Conservation (phyloP, 2,797 vertebrate species). For the Hirundo rustica region DNA sequence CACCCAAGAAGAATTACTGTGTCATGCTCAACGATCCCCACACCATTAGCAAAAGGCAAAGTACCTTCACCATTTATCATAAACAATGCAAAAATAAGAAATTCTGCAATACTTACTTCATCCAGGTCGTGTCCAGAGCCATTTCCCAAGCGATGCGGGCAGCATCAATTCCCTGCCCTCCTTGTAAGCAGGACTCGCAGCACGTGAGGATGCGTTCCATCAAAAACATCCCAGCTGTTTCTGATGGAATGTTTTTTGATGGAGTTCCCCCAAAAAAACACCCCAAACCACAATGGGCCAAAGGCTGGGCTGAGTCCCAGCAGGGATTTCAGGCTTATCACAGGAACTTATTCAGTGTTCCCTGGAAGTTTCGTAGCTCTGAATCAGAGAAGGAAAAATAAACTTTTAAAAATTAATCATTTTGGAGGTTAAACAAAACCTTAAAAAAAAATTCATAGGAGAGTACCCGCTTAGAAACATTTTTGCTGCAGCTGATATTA, state of each 20-base stretch:
- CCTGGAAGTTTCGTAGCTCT: not conserved
- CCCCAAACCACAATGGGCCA: rapidly evolving
- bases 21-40: rapidly evolving
- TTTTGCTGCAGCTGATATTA: not conserved
- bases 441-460: not conserved
- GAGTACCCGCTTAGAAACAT: not conserved
- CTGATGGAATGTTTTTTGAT: no score
- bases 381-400: not conserved
- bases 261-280: no score
- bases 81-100: not conserved
- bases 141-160: not conserved
- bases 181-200: not conserved
- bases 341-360: not conserved
- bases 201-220: not conserved
- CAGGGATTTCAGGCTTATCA: not conserved
- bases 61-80: rapidly evolving
- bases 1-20: no score
- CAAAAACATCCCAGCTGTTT: not conserved
- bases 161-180: not conserved
- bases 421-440: not conserved
- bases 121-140: not conserved
- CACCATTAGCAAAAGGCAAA: no score
- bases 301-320: not conserved
- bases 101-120: not conserved
- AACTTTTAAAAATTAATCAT: not conserved